phyloP scores from a whole-genome alignment of 2,113 vertebrate species.

The Myiagra hebetior region DNA sequence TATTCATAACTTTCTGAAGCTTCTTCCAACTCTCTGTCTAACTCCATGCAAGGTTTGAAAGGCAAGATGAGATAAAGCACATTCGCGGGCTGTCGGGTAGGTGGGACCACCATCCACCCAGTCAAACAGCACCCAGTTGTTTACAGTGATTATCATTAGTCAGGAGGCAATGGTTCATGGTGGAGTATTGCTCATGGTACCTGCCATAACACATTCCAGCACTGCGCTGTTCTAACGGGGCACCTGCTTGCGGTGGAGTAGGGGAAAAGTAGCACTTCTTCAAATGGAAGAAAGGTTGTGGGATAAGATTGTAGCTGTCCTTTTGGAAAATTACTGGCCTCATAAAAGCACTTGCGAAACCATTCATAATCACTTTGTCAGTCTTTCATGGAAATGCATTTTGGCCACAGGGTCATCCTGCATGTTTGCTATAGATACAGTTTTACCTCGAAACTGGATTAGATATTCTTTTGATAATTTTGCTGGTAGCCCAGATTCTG shows the following conservation, averaged over 20 bases:
- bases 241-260: not conserved
- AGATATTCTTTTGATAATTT: not conserved
- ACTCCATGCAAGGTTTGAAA: not conserved
- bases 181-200: not conserved
- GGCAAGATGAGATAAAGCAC: conserved; percentile 55
- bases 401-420: not conserved
- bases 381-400: not conserved
- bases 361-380: not conserved
- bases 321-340: not conserved
- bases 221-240: not conserved
- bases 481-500: not conserved
- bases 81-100: conserved; percentile 4
- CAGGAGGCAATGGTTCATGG: conserved; percentile 28
- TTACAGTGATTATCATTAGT: conserved; percentile 50
- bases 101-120: conserved; percentile 49
- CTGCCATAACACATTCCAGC: not conserved
- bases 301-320: not conserved
- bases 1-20: conserved; percentile 13
- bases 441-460: not conserved
- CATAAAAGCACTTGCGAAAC: not conserved
- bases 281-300: not conserved
- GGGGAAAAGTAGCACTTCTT: not conserved
- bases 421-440: fast-evolving
- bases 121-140: conserved; percentile 37
- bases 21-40: not conserved